phyloP scores from a whole-genome alignment of 2,797 vertebrate genomes.

The Enteromius paludinosus region DNA sequence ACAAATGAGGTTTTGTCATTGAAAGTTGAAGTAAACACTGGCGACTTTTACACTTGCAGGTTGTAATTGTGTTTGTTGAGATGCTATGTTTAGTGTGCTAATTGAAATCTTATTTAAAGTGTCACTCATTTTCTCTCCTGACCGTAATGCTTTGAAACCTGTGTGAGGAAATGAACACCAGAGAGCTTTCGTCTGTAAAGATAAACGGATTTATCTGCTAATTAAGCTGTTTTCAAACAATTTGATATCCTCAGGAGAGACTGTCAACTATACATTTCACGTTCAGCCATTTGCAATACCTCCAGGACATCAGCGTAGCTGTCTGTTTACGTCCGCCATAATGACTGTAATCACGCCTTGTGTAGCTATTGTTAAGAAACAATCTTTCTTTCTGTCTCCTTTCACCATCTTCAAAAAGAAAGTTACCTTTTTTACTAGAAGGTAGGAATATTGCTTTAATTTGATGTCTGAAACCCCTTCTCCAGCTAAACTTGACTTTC shows the following conservation, averaged over 20 bases:
- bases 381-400: slow-evolving; percentile 20
- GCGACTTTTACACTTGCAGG: neutral
- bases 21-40: slow-evolving; percentile 19
- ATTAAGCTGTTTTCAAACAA: slow-evolving; percentile 59
- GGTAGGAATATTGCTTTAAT: neutral
- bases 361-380: slow-evolving; percentile 36
- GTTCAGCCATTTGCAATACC: slow-evolving; percentile 44
- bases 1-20: slow-evolving; percentile 17
- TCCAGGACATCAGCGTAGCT: slow-evolving; percentile 41
- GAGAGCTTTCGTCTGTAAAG: slow-evolving; percentile 29
- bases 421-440: neutral
- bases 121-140: slow-evolving; percentile 19
- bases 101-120: slow-evolving; percentile 17
- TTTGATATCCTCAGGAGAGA: slow-evolving; percentile 44
- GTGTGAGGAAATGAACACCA: slow-evolving; percentile 1
- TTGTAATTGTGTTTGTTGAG: slow-evolving; percentile 12
- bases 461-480: neutral
- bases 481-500: neutral
- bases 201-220: slow-evolving; percentile 30
- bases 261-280: slow-evolving; percentile 25
- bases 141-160: slow-evolving; percentile 32
- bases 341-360: slow-evolving; percentile 41
- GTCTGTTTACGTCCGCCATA: slow-evolving; percentile 29
- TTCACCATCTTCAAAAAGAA: slow-evolving; percentile 19
- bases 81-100: neutral